Evolutionary conservation across 1,140 invertebrate genomes (phyloP), one percentile per base, ranked within the genome.

Genomic region (Plectrocnemia conspersa): DNA sequence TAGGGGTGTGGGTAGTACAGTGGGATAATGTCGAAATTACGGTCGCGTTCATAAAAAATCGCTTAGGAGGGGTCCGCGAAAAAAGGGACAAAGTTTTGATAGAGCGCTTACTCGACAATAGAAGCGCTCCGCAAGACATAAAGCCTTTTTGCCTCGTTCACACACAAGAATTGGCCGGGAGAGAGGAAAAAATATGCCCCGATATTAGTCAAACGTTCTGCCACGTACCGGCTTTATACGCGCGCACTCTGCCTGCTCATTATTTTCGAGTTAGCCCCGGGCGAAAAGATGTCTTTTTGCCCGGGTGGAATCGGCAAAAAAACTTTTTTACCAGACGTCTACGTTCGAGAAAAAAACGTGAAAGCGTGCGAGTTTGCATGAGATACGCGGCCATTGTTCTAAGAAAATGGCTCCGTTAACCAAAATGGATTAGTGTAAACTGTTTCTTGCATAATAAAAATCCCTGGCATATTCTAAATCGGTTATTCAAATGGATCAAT

Each of bases 221-320:
- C 52, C 49, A 58, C 42, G 42, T 58, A 22, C 27, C 22, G 36
- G 41, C 46, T 56, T 58, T 58, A 50, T 50, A 50, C 47, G 38
- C n/a, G n/a, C n/a, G 22, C 56, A 47, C 23, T 44, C 27, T 58
- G 56, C 53, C 48, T 58, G 56, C 56, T 58, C 56, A 58, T 58
- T 58, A 58, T 58, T 58, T 52, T 47, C 24, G 56, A 42, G 56
- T 52, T 52, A 47, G 56, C 56, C 56, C 25, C 35, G 44, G 42
- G 49, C 42, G 53, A 58, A 58, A n/a, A n/a, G n/a, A n/a, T n/a
- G n/a, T n/a, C n/a, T n/a, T n/a, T 36, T 36, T 36, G 19, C 19
- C 3, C 35, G 11, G n/a, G n/a, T n/a, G n/a, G n/a, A n/a, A n/a
- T 18, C 44, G 6, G 45, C 18, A 33, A 33, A 47, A 47, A 46